Conservation (phyloP, 1,140 invertebrate species). For the Apis cerana region DNA sequence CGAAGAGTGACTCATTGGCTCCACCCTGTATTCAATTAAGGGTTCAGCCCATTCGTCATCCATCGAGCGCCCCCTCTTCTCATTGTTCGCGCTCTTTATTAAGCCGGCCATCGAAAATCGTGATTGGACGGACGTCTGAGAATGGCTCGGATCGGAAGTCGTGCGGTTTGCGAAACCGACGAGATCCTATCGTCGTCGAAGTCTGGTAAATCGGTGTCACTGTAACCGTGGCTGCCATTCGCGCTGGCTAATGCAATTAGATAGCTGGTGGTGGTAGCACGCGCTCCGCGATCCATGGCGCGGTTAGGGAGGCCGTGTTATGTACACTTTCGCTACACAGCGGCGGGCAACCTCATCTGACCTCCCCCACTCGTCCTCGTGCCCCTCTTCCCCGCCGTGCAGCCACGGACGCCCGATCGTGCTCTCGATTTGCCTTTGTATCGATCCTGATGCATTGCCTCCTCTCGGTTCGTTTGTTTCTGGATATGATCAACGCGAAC, state of each 20-base stretch:
- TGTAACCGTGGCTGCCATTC: constrained; percentile 65
- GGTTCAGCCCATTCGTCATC: too few relatives aligned
- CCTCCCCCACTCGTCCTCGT: constrained; percentile 60
- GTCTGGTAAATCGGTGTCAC: constrained; percentile 71
- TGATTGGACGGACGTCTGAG: constrained; percentile 27
- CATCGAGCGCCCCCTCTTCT: too few relatives aligned
- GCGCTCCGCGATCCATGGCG: constrained; percentile 68
- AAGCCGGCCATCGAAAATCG: constrained; percentile 20
- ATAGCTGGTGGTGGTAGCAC: constrained; percentile 68
- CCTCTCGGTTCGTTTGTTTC: background rate
- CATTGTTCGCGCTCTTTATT: constrained; percentile 6
- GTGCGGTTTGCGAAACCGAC: constrained; percentile 52
- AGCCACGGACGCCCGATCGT: background rate
- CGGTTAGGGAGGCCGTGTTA: constrained; percentile 67
- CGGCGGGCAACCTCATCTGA: constrained; percentile 66
- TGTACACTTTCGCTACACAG: constrained; percentile 71
- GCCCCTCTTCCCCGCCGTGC: constrained; percentile 31
- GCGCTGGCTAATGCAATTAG: constrained; percentile 71
- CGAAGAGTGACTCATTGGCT: background rate
- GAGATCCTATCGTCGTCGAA: constrained; percentile 57
- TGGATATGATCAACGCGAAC: background rate
- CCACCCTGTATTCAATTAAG: too few relatives aligned
- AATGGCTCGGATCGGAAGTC: constrained; percentile 10
- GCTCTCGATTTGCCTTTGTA: constrained; percentile 42
- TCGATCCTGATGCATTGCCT: constrained; percentile 18